Base-by-base conservation (phyloP, 2,113 vertebrate species). In the Mirza zaza region DNA sequence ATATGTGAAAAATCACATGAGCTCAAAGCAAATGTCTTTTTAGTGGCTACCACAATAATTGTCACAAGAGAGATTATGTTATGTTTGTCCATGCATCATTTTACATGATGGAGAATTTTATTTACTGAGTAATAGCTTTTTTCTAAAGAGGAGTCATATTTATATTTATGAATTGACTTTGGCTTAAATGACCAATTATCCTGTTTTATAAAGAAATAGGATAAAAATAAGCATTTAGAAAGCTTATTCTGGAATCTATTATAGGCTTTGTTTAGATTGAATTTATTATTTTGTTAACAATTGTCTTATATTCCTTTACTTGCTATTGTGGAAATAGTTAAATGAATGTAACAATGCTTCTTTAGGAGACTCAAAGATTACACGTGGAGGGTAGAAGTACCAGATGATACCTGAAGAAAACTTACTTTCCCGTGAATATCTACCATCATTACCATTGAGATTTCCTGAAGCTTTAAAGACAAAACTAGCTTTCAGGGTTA, bases 121-220 rank as follows among this genome's bases (percentile, higher is more conserved):
- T 85, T 90, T 70, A 34, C 55, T 65, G 9, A 21, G 12, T 48
- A 90, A 77, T 34, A 27, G n/a, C 55, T 15, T 36, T 65, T 63
- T 23, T 50, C 27, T 68, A 85, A 84, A 68, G 13, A 18, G 42
- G 14, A 93, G 8, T 39, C 42, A 39, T 29, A 2, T 39, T 92
- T 92, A 92, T 77, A 92, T 29, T 92, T 87, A 90, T 21, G 70
- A 61, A 95, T 48, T 90, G 32, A 86, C 80, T 95, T 84, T 81
- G 76, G 6, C 73, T 61, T 87, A 70, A 94, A 79, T 92, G 42
- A 32, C 18, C n/a, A 61, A 36, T 59, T 76, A 45, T 82, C 32
- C 32, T 57, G 57, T 84, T 71, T 11, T 48, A 75, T 86, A 14
- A 88, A 93, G 32, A 42, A 59, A 48, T 20, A 61, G 8, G 59